phyloP scores from a whole-genome alignment of 2,113 vertebrate species.

The Cephalophus harveyi region DNA sequence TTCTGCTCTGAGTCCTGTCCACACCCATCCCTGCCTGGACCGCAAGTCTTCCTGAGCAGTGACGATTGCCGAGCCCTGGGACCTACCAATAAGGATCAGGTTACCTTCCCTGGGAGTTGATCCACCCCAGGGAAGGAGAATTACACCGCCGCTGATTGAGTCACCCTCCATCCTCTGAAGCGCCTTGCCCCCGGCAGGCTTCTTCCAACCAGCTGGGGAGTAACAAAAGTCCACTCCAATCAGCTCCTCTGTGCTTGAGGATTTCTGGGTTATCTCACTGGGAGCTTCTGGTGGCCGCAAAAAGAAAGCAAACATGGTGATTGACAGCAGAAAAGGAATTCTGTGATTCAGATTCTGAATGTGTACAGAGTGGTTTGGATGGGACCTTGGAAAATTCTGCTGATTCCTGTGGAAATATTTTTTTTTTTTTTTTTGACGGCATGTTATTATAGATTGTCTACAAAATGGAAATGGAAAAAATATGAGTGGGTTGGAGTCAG shows the following conservation, averaged over 20 bases:
- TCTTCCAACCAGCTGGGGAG: neutral
- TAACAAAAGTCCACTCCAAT: neutral
- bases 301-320: neutral
- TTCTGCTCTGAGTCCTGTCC: neutral
- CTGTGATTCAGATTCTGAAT: neutral
- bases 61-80: neutral
- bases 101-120: neutral
- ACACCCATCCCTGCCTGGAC: neutral
- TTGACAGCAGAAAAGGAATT: neutral
- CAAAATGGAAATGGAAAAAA: constrained; percentile 6
- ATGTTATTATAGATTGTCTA: neutral
- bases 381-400: constrained; percentile 29
- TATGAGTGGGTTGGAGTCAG: neutral
- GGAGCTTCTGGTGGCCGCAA: neutral
- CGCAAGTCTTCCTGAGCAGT: neutral
- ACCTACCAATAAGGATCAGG: neutral
- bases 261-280: neutral
- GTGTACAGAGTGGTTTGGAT: neutral
- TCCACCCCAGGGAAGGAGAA: neutral
- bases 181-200: neutral
- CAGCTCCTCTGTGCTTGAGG: neutral
- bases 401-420: neutral
- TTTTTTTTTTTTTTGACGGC: neutral
- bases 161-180: neutral
- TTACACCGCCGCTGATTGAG: neutral